A percentile compares a stretch with the other conserved stretches of the same genome.
Evolutionary conservation across 1,140 invertebrate species (phyloP).

Genomic region (Euura saliciscinereae): DNA sequence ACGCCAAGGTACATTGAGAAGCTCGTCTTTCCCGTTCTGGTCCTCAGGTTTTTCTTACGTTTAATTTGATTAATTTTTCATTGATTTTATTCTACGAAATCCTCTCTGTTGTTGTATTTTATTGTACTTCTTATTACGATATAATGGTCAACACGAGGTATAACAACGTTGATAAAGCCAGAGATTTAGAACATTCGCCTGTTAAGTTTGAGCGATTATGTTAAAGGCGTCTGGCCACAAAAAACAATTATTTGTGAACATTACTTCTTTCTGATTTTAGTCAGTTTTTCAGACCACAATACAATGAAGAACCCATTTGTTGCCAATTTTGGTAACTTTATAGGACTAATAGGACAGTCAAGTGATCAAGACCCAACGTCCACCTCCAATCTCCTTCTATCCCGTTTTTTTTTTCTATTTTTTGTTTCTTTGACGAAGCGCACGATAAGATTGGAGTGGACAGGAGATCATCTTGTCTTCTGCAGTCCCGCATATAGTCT

Average conservation of each 20-base stretch:
- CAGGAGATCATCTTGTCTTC: background rate
- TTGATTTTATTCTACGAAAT: background rate
- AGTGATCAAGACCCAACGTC: background rate
- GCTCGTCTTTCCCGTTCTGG: conserved; percentile 18
- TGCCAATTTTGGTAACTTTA: background rate
- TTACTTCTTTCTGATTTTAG: background rate
- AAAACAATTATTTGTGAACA: background rate
- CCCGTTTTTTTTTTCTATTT: background rate
- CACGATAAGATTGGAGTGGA: background rate
- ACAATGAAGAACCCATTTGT: background rate
- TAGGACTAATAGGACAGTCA: background rate
- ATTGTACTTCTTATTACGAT: background rate
- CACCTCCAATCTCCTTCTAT: background rate
- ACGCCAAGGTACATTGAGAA: conserved; percentile 80
- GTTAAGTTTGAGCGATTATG: conserved; percentile 36
- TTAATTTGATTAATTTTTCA: background rate
- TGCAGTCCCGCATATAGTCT: background rate
- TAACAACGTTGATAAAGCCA: conserved; percentile 38
- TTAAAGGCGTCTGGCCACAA: conserved; percentile 55
- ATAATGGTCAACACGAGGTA: conserved; percentile 25
- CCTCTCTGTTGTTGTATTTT: background rate
- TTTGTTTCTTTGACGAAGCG: background rate
- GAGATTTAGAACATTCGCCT: conserved; percentile 52
- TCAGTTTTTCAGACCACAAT: background rate
- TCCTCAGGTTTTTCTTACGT: background rate